Percentiles rank a stretch among this genome's conserved stretches.
Evolutionary conservation across 2,888 invertebrate species (phyloP).

Genomic region (Muschampia plurimacula): DNA sequence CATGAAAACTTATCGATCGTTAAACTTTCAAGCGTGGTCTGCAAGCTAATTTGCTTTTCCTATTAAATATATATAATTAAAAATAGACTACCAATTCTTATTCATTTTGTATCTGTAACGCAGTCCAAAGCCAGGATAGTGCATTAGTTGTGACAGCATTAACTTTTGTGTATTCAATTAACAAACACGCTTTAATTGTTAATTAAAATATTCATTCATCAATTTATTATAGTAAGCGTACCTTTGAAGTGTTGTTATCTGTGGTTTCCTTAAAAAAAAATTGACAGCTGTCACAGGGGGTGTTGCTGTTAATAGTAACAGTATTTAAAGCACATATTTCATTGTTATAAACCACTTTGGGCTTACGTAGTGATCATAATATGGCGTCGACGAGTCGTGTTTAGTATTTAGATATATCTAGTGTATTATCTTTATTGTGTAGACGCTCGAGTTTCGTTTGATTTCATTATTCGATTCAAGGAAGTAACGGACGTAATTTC

Average conservation of each 20-base stretch:
- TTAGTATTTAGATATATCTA: constrained; percentile 56
- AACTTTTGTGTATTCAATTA: constrained; percentile 6
- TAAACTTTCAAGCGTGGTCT: no score
- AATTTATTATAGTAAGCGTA: neutral
- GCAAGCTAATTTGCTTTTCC: no score
- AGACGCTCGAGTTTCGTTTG: constrained; percentile 44
- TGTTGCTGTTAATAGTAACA: constrained; percentile 36
- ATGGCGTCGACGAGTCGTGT: constrained; percentile 58
- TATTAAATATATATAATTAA: no score
- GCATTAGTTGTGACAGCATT: constrained; percentile 31
- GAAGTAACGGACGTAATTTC: neutral
- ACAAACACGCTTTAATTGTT: constrained; percentile 23
- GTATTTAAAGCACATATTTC: constrained; percentile 40
- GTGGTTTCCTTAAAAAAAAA: neutral
- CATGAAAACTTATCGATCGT: no score
- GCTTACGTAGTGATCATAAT: constrained; percentile 49
- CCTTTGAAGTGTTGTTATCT: neutral
- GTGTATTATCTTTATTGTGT: constrained; percentile 47
- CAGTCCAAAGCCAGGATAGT: constrained; percentile 18
- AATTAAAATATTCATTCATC: constrained; percentile 8
- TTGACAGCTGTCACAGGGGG: constrained; percentile 35
- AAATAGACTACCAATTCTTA: no score
- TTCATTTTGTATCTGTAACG: neutral
- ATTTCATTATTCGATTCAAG: constrained; percentile 37
- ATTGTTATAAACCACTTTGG: constrained; percentile 42